Evolutionary conservation across 2,888 invertebrate genomes (phyloP).

Genomic region (Eupithecia exiguata): DNA sequence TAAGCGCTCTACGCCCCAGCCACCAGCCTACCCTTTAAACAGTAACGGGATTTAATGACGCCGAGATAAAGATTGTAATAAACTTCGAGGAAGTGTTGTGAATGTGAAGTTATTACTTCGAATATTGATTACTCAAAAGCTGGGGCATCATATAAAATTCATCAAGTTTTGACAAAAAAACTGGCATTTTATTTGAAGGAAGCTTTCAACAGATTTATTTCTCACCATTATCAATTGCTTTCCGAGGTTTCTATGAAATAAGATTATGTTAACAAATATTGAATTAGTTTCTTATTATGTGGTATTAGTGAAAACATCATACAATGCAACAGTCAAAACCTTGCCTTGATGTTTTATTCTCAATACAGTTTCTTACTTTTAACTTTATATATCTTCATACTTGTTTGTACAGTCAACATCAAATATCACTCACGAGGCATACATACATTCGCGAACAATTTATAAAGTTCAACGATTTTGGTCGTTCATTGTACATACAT

Average conservation of each 20-base stretch:
- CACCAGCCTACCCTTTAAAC: slow-evolving; percentile 47
- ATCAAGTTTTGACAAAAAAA: slow-evolving; percentile 8
- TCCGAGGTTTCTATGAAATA: neutral
- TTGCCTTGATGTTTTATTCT: neutral
- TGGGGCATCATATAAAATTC: slow-evolving; percentile 13
- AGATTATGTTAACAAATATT: slow-evolving; percentile 1
- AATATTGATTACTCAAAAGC: slow-evolving; percentile 30
- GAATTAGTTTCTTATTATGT: neutral
- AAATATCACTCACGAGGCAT: neutral
- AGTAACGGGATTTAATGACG: slow-evolving; percentile 56
- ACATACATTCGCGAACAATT: neutral
- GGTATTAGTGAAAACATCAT: neutral
- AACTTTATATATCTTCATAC: neutral
- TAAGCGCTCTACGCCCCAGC: slow-evolving; percentile 35
- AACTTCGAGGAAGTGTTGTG: slow-evolving; percentile 38
- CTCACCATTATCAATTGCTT: neutral
- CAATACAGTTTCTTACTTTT: neutral
- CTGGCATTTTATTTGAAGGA: neutral
- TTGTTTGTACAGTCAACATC: neutral
- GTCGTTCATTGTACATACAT: neutral
- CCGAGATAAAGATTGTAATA: slow-evolving; percentile 45
- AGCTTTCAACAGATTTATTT: slow-evolving; percentile 17
- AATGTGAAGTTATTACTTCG: slow-evolving; percentile 36
- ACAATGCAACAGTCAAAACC: neutral
- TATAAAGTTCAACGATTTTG: neutral